Evolutionary conservation across 2,797 vertebrate species (phyloP).

Genomic region (Scolopax bukidnonensis): DNA sequence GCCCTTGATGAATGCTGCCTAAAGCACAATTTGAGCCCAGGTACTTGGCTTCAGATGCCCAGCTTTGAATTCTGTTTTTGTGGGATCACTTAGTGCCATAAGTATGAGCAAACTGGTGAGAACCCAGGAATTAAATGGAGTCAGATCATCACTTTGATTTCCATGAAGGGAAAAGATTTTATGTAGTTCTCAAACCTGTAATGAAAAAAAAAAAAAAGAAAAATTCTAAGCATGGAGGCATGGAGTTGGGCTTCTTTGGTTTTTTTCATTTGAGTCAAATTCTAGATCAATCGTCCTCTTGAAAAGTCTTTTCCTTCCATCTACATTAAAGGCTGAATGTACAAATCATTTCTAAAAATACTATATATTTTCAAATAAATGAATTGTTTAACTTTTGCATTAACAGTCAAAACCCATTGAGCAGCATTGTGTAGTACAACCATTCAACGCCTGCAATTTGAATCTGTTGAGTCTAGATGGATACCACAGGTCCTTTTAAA

Average conservation of each 20-base stretch:
- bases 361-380: background rate
- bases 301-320: background rate
- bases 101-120: background rate
- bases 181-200: background rate
- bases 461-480: background rate
- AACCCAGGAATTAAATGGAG: rapidly evolving
- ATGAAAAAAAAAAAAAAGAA: background rate
- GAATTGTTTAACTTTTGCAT: background rate
- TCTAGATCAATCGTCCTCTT: rapidly evolving
- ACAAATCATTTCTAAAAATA: background rate
- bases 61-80: background rate
- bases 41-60: background rate
- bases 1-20: background rate
- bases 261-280: background rate
- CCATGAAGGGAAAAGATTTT: background rate
- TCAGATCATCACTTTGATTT: background rate
- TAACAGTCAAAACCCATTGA: background rate
- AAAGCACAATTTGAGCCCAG: background rate
- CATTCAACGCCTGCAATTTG: background rate
- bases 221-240: rapidly evolving
- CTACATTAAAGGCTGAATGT: background rate
- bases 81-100: background rate
- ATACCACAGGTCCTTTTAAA: background rate
- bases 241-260: background rate
- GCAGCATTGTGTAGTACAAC: background rate